Evolutionary conservation across 30 jellyfish, hydroid and myxozoan genomes (phyloP), one percentile per base, ranked within the genome.

Genomic region (Chironex yamaguchii): DNA sequence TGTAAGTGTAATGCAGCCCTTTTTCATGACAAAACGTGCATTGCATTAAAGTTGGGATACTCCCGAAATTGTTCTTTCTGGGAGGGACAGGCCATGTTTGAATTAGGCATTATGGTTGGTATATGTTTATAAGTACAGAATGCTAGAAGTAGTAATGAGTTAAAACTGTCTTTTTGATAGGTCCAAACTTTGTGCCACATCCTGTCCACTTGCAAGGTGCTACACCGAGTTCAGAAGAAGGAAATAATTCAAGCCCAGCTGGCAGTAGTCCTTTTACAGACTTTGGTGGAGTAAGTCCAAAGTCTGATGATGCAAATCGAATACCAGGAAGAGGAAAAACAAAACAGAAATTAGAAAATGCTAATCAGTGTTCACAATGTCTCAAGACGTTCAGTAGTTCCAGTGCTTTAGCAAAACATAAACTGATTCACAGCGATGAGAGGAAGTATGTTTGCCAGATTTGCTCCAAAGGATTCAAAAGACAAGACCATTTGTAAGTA

Each of bases 401-500:
- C 24, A 94, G 99, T 76, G 99, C 99, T 21, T 67, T 94, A 53
- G 99, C 97, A 23, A 94, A 94, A 62, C 99, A 94, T 79, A 94
- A 94, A 78, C 91, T 89, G 52, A 94, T 89, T 2, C 99, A 94
- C 86, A 94, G 99, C 35, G 99, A 94, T 49, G 99, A 94, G 28
- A 88, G 99, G 1, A 79, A 91, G 23, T 94, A 88, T 85, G 95
- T 94, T 34, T 94, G 99, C 80, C 99, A 89, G 64, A 88, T 89
- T 29, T 94, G 99, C 80, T 89, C 99, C 21, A 83, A 95, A 62
- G 99, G 99, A 23, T 94, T 94, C 92, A 94, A 94, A 62, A 53
- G 99, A 42, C 99, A 94, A 67, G 99, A 94, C 51, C 99, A 94
- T 74, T 68, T 94, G 99, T 94, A 89, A 88, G 99, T 83, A 36